Evolutionary conservation across 2,797 vertebrate species (phyloP).

Genomic region (Tauraco hartlaubi): DNA sequence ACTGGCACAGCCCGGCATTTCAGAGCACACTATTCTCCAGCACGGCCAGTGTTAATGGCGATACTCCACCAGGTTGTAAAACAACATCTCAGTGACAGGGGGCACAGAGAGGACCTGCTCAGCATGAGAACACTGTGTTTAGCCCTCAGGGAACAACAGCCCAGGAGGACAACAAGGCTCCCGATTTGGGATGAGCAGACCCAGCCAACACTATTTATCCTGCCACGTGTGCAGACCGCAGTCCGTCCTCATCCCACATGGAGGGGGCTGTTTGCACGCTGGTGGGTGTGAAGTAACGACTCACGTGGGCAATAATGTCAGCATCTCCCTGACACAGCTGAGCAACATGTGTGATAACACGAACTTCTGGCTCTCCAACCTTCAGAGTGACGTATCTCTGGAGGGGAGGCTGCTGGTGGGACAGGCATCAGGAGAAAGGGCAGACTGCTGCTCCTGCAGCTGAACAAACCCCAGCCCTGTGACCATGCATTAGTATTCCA

Average conservation of each 20-base stretch:
- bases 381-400: not conserved
- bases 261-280: not conserved
- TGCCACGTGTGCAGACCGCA: not conserved
- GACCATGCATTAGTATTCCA: not conserved
- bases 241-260: not conserved
- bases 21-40: not conserved
- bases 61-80: not conserved
- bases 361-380: not conserved
- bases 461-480: not conserved
- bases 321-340: not conserved
- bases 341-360: rapidly evolving
- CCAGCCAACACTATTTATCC: not conserved
- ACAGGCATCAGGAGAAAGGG: not conserved
- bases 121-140: rapidly evolving
- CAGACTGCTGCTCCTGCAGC: not conserved
- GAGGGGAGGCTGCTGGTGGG: not conserved
- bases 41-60: not conserved
- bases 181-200: not conserved
- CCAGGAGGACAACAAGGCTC: not conserved
- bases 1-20: not conserved
- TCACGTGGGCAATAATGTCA: not conserved
- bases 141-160: not conserved
- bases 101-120: not conserved
- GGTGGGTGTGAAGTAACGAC: not conserved
- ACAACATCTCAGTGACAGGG: not conserved